A percentile compares a stretch with the other conserved stretches of the same genome.
Evolutionary conservation across 2,797 vertebrate species (phyloP).

Genomic region (Pteronotus mesoamericanus): DNA sequence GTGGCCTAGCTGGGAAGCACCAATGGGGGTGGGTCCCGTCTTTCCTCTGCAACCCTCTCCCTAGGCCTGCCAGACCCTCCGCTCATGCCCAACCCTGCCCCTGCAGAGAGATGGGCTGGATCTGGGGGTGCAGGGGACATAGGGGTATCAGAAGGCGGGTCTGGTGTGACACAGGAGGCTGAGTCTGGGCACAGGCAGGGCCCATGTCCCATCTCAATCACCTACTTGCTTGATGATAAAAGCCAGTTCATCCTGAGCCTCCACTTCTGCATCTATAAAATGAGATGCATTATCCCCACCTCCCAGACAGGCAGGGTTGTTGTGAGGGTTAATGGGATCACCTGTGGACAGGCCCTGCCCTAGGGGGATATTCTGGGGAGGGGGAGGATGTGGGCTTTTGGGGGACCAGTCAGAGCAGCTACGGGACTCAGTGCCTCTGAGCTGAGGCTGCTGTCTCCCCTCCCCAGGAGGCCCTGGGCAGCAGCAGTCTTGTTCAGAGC

Average conservation of each 20-base stretch:
- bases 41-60: neutral
- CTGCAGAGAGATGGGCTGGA: neutral
- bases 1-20: neutral
- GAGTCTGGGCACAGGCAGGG: neutral
- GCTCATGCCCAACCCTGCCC: neutral
- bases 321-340: neutral
- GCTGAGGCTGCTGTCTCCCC: fast-evolving
- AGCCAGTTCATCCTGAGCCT: neutral
- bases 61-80: neutral
- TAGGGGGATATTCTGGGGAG: neutral
- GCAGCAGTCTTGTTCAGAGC: neutral
- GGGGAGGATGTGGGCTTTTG: neutral
- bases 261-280: neutral
- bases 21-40: neutral
- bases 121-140: neutral
- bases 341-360: neutral
- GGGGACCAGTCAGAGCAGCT: fast-evolving
- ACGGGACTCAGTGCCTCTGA: neutral
- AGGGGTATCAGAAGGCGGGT: neutral
- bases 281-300: fast-evolving
- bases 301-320: neutral
- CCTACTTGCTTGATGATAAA: neutral
- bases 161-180: neutral
- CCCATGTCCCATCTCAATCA: neutral
- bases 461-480: neutral